Percentiles rank a stretch among this genome's conserved stretches.
These are phyloP conservation scores for Antennarius striatus DNA, from an alignment of 2,113 vertebrate species.

Conservation along the genomic window DNA sequence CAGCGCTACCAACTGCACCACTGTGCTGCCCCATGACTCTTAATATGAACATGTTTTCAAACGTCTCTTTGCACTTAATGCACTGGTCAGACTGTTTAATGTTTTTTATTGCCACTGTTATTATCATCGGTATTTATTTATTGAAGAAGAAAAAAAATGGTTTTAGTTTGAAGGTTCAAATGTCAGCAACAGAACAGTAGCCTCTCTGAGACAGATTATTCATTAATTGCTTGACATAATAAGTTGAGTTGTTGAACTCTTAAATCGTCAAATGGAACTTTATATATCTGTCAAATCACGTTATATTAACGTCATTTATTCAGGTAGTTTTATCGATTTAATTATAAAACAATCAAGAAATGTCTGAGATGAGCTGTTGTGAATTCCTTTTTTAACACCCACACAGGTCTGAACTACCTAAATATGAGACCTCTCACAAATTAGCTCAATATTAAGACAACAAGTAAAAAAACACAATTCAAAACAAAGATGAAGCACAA, in stretches of 20 bases:
- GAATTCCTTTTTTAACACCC: background rate
- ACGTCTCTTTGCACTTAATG: slow-evolving; percentile 49
- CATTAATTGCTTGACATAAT: background rate
- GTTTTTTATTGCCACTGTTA: slow-evolving; percentile 22
- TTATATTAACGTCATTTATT: no score
- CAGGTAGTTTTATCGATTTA: no score
- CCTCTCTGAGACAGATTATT: background rate
- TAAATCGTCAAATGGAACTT: background rate
- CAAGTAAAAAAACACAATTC: background rate
- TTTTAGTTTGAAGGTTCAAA: slow-evolving; percentile 2
- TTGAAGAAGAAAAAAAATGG: background rate
- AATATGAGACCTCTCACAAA: background rate
- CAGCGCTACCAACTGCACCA: no score
- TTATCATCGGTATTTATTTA: slow-evolving; percentile 39
- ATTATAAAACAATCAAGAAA: no score
- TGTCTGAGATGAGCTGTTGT: background rate
- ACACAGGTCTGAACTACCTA: background rate
- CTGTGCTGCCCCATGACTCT: slow-evolving; percentile 21
- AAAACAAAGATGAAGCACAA: slow-evolving; percentile 15
- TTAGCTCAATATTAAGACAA: background rate
- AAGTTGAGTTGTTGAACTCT: background rate
- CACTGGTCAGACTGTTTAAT: slow-evolving; percentile 36
- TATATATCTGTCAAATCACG: background rate
- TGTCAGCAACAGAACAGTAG: background rate
- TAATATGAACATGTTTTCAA: slow-evolving; percentile 25